phyloP scores from a whole-genome alignment of 1,140 invertebrate genomes.

The Calliphora vicina region DNA sequence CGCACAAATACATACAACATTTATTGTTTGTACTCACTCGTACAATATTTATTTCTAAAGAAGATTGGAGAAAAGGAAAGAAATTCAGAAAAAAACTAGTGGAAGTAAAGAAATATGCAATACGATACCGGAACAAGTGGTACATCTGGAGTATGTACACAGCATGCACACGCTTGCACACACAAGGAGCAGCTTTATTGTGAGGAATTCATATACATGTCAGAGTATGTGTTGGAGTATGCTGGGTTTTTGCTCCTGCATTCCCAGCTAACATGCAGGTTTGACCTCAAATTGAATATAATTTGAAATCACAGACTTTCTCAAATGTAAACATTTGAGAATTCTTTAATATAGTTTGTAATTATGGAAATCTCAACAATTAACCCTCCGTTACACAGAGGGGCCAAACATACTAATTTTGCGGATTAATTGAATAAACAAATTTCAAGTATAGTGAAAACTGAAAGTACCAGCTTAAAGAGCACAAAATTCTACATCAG shows the following conservation, averaged over 20 bases:
- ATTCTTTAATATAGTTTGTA: no score
- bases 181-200: background rate
- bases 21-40: background rate
- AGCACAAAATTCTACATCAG: no score
- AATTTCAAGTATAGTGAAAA: no score
- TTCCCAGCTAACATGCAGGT: no score
- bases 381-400: no score
- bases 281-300: no score
- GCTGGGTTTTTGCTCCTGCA: background rate
- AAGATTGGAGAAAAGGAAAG: background rate
- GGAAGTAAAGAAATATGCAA: background rate
- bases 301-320: no score
- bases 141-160: constrained; percentile 5
- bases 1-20: background rate
- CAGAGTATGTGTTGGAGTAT: background rate
- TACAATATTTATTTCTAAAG: background rate
- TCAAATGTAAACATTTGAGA: no score
- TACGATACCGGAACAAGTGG: constrained; percentile 11
- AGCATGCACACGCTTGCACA: background rate
- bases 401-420: no score
- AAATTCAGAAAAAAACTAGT: background rate
- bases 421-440: no score
- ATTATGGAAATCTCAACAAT: no score
- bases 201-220: background rate
- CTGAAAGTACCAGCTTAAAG: no score